A percentile compares a stretch with the other conserved stretches of the same genome.
These are phyloP conservation scores for Cartodere bifasciata DNA, from an alignment of 2,888 invertebrate species.

Conservation along the genomic window DNA sequence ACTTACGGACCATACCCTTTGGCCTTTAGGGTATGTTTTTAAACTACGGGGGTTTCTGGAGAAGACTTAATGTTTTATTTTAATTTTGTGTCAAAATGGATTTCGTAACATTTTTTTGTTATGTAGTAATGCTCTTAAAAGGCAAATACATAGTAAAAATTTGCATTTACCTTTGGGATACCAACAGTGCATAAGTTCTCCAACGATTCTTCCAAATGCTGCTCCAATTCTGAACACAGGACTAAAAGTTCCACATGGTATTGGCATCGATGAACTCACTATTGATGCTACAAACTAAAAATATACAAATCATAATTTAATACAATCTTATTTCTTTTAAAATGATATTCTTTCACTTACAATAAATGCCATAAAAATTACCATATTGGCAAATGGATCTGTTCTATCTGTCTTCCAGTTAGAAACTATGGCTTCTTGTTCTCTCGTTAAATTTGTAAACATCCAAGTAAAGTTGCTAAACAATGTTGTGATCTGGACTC, in stretches of 20 bases:
- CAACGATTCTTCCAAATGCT: conserved; percentile 79
- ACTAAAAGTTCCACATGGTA: conserved; percentile 94
- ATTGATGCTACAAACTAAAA: conserved; percentile 74
- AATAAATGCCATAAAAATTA: conserved; percentile 72
- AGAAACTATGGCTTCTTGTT: conserved; percentile 68
- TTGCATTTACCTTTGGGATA: conserved; percentile 54
- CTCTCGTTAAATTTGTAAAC: conserved; percentile 61
- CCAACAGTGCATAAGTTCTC: conserved; percentile 88
- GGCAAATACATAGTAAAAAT: too few relatives aligned
- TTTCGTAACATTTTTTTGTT: too few relatives aligned
- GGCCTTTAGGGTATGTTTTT: too few relatives aligned
- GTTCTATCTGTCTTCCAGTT: conserved; percentile 80
- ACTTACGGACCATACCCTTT: too few relatives aligned
- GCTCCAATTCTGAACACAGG: conserved; percentile 96
- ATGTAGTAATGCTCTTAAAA: too few relatives aligned
- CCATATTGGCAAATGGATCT: conserved; percentile 73
- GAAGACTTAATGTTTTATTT: too few relatives aligned
- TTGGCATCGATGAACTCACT: conserved; percentile 88
- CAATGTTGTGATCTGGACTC: conserved; percentile 51
- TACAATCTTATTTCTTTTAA: too few relatives aligned
- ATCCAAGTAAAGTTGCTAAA: conserved; percentile 97
- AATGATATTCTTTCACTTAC: conserved; percentile 49
- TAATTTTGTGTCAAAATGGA: too few relatives aligned
- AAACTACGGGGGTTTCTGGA: too few relatives aligned
- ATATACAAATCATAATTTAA: too few relatives aligned